Evolutionary conservation across 2,888 invertebrate species (phyloP), one percentile per base, ranked within the genome.

Genomic region (Cecidostiba fungosa): DNA sequence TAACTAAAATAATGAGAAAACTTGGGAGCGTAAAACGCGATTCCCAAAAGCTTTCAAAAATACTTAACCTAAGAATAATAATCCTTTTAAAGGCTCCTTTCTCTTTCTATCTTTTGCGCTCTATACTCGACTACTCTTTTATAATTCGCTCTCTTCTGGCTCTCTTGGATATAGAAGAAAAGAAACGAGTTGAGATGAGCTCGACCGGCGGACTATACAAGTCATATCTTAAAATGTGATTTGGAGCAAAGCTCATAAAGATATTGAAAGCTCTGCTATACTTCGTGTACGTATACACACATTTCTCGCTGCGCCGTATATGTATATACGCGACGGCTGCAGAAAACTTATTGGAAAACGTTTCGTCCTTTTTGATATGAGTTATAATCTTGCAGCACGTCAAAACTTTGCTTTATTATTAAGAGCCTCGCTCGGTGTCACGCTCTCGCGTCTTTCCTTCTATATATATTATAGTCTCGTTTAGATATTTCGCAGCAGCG

Each of bases 1-100:
- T 85, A 80, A 80, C 69, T 73, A 74, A 77, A 85, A 82, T 77
- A 85, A 85, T 74, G 78, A 73, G 72, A 78, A 85, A 85, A 82
- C 73, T 86, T 83, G 62, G 74, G 43, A 70, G 72, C 16, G 66
- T 47, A 70, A 54, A 76, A 79, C n/a, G 70, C 73, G 50, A 85
- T 83, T 85, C 62, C 69, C 36, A 79, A 76, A 54, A 80, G 59
- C 76, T 83, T 72, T 83, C 32, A 54, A 80, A 77, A 83, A 80
- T 80, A 86, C 84, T 84, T 84, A 77, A 83, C 39, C 50, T 43
- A 74, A 82, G 79, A 83, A 82, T 79, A 80, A 77, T 84, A 77
- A 83, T 84, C 54, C 73, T 39, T 77, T 81, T 81, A 84, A 79
- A 62, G 29, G 54, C 47, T 81, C 50, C 39, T 26, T 72, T 72